Evolutionary conservation across 1,140 invertebrate genomes (phyloP).

Genomic region (Metopolophium dirhodum): DNA sequence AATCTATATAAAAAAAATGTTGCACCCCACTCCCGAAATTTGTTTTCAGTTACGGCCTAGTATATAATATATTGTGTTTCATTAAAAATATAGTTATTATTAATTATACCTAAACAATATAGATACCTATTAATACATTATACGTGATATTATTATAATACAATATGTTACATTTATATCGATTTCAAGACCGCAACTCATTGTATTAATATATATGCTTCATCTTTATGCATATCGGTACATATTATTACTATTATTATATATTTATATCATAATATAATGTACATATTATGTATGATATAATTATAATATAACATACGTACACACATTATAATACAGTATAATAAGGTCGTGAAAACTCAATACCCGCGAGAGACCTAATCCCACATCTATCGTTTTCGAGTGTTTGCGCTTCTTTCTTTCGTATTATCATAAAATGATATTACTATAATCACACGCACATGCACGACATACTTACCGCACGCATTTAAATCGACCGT

Average conservation of each 20-base stretch:
- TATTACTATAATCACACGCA: neutral
- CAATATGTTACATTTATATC: conserved; percentile 4
- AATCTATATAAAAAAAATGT: too few species aligned
- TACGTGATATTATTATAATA: neutral
- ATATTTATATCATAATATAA: neutral
- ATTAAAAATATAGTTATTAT: neutral
- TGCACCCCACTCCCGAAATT: too few species aligned
- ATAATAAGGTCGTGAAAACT: neutral
- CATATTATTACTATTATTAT: neutral
- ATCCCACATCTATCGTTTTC: neutral
- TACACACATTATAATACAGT: neutral
- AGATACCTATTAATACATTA: too few species aligned
- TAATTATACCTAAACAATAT: neutral
- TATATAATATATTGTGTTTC: neutral
- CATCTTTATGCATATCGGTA: neutral
- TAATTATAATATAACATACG: neutral
- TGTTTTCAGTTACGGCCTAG: too few species aligned
- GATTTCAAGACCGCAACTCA: conserved; percentile 3
- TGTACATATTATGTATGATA: neutral
- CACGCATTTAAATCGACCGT: neutral
- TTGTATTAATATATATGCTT: neutral
- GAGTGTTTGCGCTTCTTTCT: neutral
- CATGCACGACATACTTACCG: neutral
- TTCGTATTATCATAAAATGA: neutral
- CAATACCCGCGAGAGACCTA: conserved; percentile 38